Percentiles rank a stretch among this genome's conserved stretches.
Evolutionary conservation across 1,140 invertebrate genomes (phyloP).

Genomic region (Stenopsyche tienmushanensis): DNA sequence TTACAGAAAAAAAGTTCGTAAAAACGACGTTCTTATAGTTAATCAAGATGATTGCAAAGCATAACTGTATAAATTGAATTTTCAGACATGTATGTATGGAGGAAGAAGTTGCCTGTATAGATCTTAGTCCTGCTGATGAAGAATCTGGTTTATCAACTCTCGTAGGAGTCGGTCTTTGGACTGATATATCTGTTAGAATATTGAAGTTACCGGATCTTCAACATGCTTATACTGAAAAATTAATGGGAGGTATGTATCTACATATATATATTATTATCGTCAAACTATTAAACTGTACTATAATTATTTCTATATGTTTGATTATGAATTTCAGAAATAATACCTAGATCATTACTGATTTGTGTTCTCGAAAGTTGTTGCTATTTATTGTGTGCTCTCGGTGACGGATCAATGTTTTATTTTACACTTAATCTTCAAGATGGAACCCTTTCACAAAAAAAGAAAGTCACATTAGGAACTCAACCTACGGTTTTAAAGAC

Average conservation of each 20-base stretch:
- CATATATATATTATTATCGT: not conserved
- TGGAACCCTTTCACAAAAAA: constrained; percentile 77
- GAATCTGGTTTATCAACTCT: constrained; percentile 66
- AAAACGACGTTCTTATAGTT: too few relatives aligned
- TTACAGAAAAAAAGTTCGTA: constrained; percentile 58
- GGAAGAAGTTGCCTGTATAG: constrained; percentile 94
- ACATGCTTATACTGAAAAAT: constrained; percentile 79
- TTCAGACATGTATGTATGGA: constrained; percentile 70
- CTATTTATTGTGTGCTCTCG: constrained; percentile 90
- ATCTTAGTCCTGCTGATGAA: constrained; percentile 82
- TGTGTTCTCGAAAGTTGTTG: constrained; percentile 90
- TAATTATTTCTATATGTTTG: constrained; percentile 36
- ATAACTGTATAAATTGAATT: constrained; percentile 44
- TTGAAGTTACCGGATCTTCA: constrained; percentile 76
- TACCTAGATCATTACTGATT: constrained; percentile 93
- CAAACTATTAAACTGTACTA: too few relatives aligned
- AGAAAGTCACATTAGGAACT: constrained; percentile 93
- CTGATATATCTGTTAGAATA: constrained; percentile 90
- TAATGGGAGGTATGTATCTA: constrained; percentile 72
- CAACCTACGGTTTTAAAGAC: constrained; percentile 93
- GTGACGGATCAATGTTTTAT: constrained; percentile 98
- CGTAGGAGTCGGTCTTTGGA: constrained; percentile 95
- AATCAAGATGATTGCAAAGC: constrained; percentile 32
- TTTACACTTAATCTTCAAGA: constrained; percentile 78
- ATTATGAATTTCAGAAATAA: constrained; percentile 72